Base-by-base conservation (phyloP, 2,888 invertebrate genomes). In the Trachelus iudaicus region DNA sequence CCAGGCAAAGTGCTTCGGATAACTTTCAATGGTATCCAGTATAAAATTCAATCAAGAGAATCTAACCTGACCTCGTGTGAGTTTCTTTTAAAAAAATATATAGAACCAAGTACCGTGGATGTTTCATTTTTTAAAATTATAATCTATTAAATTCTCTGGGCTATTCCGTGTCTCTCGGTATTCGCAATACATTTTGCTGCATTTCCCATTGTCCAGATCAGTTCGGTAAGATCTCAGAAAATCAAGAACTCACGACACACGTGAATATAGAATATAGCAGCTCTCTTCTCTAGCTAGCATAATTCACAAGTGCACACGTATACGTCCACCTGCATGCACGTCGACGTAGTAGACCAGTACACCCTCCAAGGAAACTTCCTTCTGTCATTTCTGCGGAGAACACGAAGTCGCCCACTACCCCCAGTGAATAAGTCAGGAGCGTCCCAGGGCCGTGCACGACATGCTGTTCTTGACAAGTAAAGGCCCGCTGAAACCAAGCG, bases 341-440 rank as follows among this genome's bases (percentile, higher is more conserved):
- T 71, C 13, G 71, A 71, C 31, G 12, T 71, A 31, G 12, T 71
- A 31, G 34, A 31, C 31, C 71, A 31, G 31, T 71, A 12, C 9
- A 71, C 71, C 31, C 71, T 71, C 13, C 71, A 34, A 71, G 71
- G 81, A 81, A 85, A 84, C 80, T 84, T 84, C 81, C 82, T 83
- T 81, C 79, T 81, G 81, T 81, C 80, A 80, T 79, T 82, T 81
- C 79, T 78, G 73, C 69, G 79, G 81, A 76, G 80, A 81, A 77
- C 77, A 77, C 69, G 77, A 75, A 75, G 76, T 77, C 78, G 75
- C 77, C 80, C 76, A 75, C 37, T 77, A 73, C 56, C 68, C 30
- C 40, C 23, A 73, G 79, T 84, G 83, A 83, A 84, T 84, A 84
- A 84, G 82, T 83, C 81, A 84, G 79, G 79, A 78, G 77, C 76